A percentile compares a stretch with the other conserved stretches of the same genome.
Evolutionary conservation across 2,888 invertebrate genomes (phyloP).

Genomic region (Ceraclea dissimilis): DNA sequence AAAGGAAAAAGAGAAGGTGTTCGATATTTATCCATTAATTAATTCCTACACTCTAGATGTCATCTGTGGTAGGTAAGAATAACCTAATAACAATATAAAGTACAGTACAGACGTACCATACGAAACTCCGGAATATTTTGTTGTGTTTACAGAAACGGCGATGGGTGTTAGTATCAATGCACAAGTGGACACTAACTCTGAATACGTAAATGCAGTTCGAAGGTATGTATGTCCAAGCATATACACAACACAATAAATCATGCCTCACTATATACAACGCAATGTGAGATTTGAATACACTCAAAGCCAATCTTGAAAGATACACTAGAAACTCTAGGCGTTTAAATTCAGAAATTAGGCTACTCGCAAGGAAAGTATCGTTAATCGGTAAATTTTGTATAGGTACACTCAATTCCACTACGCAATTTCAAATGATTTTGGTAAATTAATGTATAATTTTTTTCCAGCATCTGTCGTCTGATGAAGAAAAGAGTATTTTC

Average conservation of each 20-base stretch:
- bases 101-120: no score
- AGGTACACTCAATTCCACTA: no score
- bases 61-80: conserved; percentile 45
- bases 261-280: no score
- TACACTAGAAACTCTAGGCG: background rate
- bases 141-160: conserved; percentile 49
- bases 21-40: conserved; percentile 42
- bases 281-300: no score
- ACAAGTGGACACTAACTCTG: conserved; percentile 42
- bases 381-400: no score
- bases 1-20: conserved; percentile 12
- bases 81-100: no score
- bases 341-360: background rate
- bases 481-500: background rate
- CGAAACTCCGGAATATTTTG: no score
- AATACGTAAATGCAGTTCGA: conserved; percentile 46
- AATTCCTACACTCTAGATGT: conserved; percentile 45
- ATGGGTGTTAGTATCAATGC: conserved; percentile 56
- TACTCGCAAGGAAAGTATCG: no score
- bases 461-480: conserved; percentile 4
- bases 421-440: no score
- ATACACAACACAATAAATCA: no score
- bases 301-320: background rate
- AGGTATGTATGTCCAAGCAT: no score
- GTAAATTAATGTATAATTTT: no score